These are phyloP conservation scores for Sinohyriopsis cumingii DNA, from an alignment of 2,888 invertebrate species.

Conservation along the genomic window DNA sequence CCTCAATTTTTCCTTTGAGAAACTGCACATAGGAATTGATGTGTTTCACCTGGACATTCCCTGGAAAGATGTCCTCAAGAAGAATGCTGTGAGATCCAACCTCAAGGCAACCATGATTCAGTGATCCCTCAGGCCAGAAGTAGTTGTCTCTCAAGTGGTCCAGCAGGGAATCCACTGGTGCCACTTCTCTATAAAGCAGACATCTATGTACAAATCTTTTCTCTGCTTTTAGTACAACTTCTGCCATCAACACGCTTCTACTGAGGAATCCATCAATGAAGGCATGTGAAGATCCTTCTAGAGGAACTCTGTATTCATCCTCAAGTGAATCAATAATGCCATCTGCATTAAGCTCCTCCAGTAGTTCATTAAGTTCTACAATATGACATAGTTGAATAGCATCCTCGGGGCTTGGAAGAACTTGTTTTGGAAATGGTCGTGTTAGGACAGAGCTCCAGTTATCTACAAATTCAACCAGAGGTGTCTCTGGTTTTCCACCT, in stretches of 20 bases:
- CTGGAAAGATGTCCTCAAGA: too few relatives aligned
- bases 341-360: conserved; percentile 40
- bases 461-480: conserved; percentile 34
- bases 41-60: too few relatives aligned
- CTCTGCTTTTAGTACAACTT: conserved; percentile 19
- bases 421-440: conserved; percentile 15
- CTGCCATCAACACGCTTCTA: conserved; percentile 11
- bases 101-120: too few relatives aligned
- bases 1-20: too few relatives aligned
- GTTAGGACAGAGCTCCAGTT: conserved; percentile 23
- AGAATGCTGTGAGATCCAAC: too few relatives aligned
- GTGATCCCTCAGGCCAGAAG: conserved; percentile 30
- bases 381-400: conserved; percentile 38
- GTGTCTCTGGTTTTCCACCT: conserved; percentile 24
- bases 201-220: conserved; percentile 41
- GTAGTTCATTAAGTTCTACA: conserved; percentile 29
- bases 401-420: conserved; percentile 34
- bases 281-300: conserved; percentile 19
- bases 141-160: conserved; percentile 29
- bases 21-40: too few relatives aligned
- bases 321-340: conserved; percentile 31
- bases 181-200: conserved; percentile 23
- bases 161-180: conserved; percentile 16
- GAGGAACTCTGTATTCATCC: conserved; percentile 18
- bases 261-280: conserved; percentile 14